A percentile compares a stretch with the other conserved stretches of the same genome.
Conservation (phyloP, 2,797 vertebrate species). For the Borostomias antarcticus region DNA sequence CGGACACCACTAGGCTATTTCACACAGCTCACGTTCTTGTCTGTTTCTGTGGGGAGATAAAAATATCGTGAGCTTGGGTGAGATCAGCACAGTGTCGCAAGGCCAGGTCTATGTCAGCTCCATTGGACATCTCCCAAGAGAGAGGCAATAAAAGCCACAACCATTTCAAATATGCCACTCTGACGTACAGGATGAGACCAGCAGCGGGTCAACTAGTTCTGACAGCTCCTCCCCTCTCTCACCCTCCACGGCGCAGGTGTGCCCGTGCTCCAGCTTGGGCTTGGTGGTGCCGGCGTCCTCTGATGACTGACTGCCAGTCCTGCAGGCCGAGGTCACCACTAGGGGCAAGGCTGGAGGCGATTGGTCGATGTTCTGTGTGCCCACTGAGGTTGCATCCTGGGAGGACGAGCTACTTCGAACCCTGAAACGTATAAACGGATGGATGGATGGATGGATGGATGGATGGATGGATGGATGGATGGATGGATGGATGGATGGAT, state of each 20-base stretch:
- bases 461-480: background rate
- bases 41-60: no score
- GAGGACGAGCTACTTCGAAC: slow-evolving; percentile 48
- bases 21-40: no score
- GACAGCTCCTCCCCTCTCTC: slow-evolving; percentile 31
- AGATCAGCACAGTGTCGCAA: no score
- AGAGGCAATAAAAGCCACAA: background rate
- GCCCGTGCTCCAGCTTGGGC: slow-evolving; percentile 38
- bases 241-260: slow-evolving; percentile 45
- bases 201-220: background rate
- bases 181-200: background rate
- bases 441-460: background rate
- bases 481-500: no score
- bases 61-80: no score
- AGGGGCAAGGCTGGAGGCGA: slow-evolving; percentile 44
- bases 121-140: background rate
- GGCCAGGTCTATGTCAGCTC: no score
- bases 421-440: slow-evolving; percentile 29
- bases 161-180: background rate
- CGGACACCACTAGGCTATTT: no score
- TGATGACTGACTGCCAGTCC: slow-evolving; percentile 41
- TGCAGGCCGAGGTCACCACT: slow-evolving; percentile 24
- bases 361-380: slow-evolving; percentile 55
- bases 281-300: slow-evolving; percentile 52
- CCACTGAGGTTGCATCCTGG: slow-evolving; percentile 41